phyloP scores from a whole-genome alignment of 2,888 invertebrate species.

The Meiosimyza decipiens region DNA sequence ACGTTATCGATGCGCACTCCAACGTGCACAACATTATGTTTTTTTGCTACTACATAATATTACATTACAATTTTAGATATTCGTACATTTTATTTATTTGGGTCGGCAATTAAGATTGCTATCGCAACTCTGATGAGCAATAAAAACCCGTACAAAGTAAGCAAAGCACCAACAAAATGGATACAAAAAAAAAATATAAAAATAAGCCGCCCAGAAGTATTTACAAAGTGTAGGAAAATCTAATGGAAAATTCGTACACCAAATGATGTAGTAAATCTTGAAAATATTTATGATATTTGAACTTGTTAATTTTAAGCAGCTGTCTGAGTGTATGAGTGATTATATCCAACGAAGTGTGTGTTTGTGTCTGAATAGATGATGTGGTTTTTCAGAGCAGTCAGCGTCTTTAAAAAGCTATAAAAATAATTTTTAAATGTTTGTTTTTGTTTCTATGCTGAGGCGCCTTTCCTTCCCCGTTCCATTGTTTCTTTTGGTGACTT shows the following conservation, averaged over 20 bases:
- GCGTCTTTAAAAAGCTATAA: slow-evolving; percentile 55
- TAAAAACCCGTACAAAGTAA: slow-evolving; percentile 46
- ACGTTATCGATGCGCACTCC: not conserved
- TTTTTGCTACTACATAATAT: not conserved
- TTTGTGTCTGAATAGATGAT: slow-evolving; percentile 10
- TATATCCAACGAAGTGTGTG: not conserved
- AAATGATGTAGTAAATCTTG: slow-evolving; percentile 35
- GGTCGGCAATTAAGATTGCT: slow-evolving; percentile 62
- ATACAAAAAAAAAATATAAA: not conserved
- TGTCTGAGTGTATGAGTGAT: slow-evolving; percentile 1
- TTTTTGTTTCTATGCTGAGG: slow-evolving; percentile 30
- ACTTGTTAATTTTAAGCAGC: slow-evolving; percentile 30
- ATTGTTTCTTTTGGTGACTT: slow-evolving; percentile 5
- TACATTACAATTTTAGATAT: slow-evolving; percentile 24
- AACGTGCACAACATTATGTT: not conserved
- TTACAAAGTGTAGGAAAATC: not conserved
- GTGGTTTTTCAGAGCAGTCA: slow-evolving; percentile 7
- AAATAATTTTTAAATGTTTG: slow-evolving; percentile 51
- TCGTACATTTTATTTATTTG: slow-evolving; percentile 55
- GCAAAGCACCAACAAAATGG: slow-evolving; percentile 17
- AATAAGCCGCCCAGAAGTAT: not conserved
- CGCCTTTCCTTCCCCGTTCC: not conserved
- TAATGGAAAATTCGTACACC: slow-evolving; percentile 2
- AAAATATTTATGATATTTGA: slow-evolving; percentile 40
- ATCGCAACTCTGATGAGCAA: slow-evolving; percentile 59